Conservation (phyloP, 2,888 invertebrate species). For the Xestia rhomboidea region DNA sequence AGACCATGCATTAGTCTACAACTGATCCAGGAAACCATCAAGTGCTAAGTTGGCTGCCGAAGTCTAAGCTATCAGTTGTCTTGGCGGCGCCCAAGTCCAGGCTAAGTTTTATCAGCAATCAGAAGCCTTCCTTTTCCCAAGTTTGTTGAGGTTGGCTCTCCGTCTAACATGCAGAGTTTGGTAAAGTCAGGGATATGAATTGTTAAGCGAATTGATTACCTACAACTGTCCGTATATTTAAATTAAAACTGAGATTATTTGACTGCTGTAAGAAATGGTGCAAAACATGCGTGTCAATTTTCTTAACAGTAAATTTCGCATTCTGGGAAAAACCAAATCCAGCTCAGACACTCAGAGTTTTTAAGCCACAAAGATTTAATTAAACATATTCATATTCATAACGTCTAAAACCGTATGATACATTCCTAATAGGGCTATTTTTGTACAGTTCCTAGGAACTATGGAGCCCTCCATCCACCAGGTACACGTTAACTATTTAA, state of each 20-base stretch:
- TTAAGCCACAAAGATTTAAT: background rate
- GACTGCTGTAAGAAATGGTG: background rate
- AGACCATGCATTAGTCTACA: constrained; percentile 6
- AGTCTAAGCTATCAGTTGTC: constrained; percentile 20
- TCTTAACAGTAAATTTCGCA: background rate
- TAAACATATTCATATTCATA: background rate
- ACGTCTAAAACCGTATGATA: background rate
- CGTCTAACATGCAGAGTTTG: background rate
- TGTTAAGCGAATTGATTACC: background rate
- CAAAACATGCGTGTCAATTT: background rate
- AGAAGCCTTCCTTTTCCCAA: background rate
- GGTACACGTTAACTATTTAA: background rate
- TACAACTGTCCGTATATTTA: background rate
- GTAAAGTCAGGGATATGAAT: background rate
- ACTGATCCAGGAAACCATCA: constrained; percentile 12
- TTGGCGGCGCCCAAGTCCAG: background rate
- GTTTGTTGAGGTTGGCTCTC: background rate
- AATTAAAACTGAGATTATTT: background rate
- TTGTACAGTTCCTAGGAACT: background rate
- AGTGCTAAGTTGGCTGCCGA: constrained; percentile 19
- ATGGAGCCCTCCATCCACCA: background rate
- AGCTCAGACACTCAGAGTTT: background rate
- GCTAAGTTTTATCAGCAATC: constrained; percentile 32
- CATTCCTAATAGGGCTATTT: background rate
- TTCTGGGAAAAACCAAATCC: background rate